Conservation (phyloP, 2,113 vertebrate genomes). For the Acanthochromis polyacanthus region DNA sequence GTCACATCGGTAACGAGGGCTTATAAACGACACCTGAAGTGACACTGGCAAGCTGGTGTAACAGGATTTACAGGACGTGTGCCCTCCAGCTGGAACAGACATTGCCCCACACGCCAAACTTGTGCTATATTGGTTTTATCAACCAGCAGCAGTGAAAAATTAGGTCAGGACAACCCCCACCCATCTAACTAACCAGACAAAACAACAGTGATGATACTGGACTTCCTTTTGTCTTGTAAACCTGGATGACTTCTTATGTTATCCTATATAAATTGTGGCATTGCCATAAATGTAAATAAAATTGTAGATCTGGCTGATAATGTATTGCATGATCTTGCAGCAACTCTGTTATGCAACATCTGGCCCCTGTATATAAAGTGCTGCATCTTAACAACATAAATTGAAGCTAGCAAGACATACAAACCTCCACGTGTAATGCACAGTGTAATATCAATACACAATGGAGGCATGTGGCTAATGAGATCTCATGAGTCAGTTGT, state of each 20-base stretch:
- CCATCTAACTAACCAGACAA: neutral
- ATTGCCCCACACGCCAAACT: slow-evolving; percentile 42
- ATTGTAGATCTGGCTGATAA: neutral
- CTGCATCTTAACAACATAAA: neutral
- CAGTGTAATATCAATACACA: neutral
- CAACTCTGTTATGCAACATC: neutral
- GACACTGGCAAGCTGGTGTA: slow-evolving; percentile 70
- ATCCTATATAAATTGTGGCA: neutral
- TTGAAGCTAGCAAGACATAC: neutral
- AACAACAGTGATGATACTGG: neutral
- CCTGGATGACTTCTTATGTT: neutral
- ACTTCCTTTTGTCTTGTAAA: neutral
- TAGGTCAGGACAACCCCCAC: slow-evolving; percentile 17
- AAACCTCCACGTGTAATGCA: neutral
- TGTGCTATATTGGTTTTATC: slow-evolving; percentile 37
- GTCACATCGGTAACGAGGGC: neutral
- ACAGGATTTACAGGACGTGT: slow-evolving; percentile 79
- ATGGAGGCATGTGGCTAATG: neutral
- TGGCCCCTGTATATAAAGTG: neutral
- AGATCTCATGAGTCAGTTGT: neutral
- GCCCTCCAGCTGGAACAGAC: slow-evolving; percentile 34
- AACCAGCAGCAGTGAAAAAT: slow-evolving; percentile 7
- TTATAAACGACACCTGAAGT: slow-evolving; percentile 39
- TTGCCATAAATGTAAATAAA: neutral
- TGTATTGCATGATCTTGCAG: slow-evolving; percentile 8